phyloP scores from a whole-genome alignment of 2,797 vertebrate genomes.

The Poeciliopsis paucimaculata region DNA sequence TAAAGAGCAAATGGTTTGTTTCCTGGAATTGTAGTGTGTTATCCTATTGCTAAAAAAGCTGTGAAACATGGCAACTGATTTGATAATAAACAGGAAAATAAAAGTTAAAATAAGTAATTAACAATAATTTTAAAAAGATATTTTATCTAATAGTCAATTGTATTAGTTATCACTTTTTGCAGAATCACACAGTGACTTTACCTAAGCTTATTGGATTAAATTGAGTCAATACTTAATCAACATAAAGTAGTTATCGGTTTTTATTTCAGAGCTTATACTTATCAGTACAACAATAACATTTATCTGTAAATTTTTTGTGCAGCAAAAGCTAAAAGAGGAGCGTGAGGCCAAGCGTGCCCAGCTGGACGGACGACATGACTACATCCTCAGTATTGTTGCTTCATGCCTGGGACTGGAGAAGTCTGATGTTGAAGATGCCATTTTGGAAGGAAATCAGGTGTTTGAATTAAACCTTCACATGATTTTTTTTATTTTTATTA shows the following conservation, averaged over 20 bases:
- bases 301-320: constrained; percentile 27
- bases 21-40: background rate
- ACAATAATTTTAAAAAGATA: background rate
- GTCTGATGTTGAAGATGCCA: constrained; percentile 88
- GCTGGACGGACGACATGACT: constrained; percentile 90
- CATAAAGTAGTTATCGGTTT: background rate
- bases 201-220: background rate
- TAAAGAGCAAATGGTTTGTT: background rate
- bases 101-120: background rate
- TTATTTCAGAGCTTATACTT: too few relatives aligned
- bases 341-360: constrained; percentile 88
- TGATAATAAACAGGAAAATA: background rate
- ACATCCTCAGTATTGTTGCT: constrained; percentile 87
- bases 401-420: constrained; percentile 88
- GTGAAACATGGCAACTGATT: background rate
- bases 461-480: background rate
- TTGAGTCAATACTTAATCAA: background rate
- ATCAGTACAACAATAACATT: background rate
- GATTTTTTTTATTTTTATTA: too few relatives aligned
- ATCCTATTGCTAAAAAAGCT: background rate
- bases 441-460: constrained; percentile 94
- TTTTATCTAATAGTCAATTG: background rate
- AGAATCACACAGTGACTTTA: background rate
- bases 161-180: background rate
- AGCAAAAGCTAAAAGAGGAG: constrained; percentile 96